Conservation (phyloP, 2,113 vertebrate species). For the Propithecus coquereli region DNA sequence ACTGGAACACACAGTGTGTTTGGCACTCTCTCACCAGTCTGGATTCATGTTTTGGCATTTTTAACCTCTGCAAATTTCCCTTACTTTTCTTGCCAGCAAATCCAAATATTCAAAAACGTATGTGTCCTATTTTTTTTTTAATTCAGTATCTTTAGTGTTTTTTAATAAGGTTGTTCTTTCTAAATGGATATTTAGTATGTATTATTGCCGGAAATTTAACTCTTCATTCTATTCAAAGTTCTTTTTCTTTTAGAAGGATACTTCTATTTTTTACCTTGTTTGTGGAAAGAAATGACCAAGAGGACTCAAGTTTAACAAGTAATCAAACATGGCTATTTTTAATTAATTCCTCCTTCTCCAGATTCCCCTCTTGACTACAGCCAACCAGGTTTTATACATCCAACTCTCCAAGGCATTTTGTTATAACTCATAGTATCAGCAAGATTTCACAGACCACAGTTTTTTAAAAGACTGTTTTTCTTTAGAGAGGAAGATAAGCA, state of each 20-base stretch:
- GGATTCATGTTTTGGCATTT: neutral
- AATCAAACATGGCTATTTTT: neutral
- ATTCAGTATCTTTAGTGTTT: neutral
- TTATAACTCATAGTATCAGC: neutral
- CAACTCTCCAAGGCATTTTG: neutral
- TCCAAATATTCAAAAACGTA: neutral
- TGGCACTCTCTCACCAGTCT: neutral
- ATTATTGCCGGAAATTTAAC: neutral
- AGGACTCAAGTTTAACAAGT: neutral
- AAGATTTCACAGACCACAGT: neutral
- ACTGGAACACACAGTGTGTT: neutral
- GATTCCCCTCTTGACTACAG: neutral
- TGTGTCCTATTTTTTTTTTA: neutral
- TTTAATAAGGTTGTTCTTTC: neutral
- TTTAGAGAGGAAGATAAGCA: slow-evolving; percentile 20
- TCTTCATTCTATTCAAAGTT: neutral
- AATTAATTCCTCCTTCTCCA: neutral
- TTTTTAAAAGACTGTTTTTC: neutral
- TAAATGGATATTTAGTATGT: neutral
- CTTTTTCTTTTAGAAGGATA: neutral
- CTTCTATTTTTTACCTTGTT: neutral
- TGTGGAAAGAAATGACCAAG: neutral
- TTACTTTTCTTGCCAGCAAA: slow-evolving; percentile 2
- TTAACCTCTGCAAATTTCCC: neutral
- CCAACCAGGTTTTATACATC: neutral